phyloP scores from a whole-genome alignment of 2,113 vertebrate species.

The Chloropsis cyanopogon region DNA sequence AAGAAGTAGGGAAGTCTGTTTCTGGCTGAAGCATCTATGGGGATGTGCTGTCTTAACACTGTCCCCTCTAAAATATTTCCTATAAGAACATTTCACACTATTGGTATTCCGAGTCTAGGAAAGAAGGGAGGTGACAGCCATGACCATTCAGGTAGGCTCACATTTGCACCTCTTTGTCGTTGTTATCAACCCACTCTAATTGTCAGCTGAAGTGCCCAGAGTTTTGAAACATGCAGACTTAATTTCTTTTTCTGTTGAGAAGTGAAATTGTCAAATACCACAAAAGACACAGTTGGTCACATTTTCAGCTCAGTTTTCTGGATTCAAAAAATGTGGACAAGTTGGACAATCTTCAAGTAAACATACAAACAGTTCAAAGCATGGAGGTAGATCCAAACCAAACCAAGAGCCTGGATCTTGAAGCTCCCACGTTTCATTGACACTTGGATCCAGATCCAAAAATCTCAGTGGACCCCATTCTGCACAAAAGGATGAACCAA shows the following conservation, averaged over 20 bases:
- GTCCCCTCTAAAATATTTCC: neutral
- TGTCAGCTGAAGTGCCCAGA: neutral
- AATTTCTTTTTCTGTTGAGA: neutral
- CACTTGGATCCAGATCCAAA: neutral
- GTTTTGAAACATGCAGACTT: neutral
- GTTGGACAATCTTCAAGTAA: conserved; percentile 1
- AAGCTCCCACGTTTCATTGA: neutral
- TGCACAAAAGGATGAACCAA: neutral
- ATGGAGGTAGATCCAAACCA: conserved; percentile 11
- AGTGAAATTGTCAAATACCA: neutral
- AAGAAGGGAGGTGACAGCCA: neutral
- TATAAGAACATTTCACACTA: neutral
- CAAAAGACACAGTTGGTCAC: neutral
- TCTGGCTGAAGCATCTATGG: neutral
- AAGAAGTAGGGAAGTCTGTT: neutral
- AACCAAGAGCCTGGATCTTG: neutral
- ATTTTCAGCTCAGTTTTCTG: neutral
- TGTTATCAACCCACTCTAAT: neutral
- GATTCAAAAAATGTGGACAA: neutral
- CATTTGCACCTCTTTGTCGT: neutral
- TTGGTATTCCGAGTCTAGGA: neutral
- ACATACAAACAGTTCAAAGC: conserved; percentile 13
- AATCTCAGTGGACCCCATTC: neutral
- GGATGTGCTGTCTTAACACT: neutral
- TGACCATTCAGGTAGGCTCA: neutral